Evolutionary conservation across 2,888 invertebrate genomes (phyloP).

Genomic region (Amphipyra tragopoginis): DNA sequence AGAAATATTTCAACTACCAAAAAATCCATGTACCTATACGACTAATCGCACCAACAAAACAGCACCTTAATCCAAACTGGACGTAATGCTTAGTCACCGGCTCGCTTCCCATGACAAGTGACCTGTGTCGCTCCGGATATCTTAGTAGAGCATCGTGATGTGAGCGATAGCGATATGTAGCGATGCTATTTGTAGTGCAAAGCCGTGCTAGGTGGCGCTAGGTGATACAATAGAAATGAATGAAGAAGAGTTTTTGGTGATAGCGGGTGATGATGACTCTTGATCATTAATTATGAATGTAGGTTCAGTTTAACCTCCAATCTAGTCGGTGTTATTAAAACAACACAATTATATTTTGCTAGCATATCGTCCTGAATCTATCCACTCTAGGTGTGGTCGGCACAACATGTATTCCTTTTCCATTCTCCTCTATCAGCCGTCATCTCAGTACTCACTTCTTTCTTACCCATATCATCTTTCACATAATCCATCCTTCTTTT

Average conservation of each 20-base stretch:
- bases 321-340: too few species aligned
- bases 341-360: too few species aligned
- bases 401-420: too few species aligned
- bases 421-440: too few species aligned
- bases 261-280: neutral
- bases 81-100: slow-evolving; percentile 69
- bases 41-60: slow-evolving; percentile 47
- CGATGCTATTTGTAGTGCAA: slow-evolving; percentile 32
- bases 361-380: too few species aligned
- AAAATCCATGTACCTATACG: slow-evolving; percentile 1
- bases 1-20: too few species aligned
- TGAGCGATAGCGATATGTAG: slow-evolving; percentile 45
- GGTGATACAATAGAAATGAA: neutral
- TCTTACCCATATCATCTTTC: too few species aligned
- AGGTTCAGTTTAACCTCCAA: too few species aligned
- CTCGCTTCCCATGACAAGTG: slow-evolving; percentile 76
- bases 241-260: neutral
- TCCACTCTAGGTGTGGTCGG: too few species aligned
- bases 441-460: too few species aligned
- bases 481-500: too few species aligned
- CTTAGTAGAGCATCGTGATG: slow-evolving; percentile 63
- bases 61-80: slow-evolving; percentile 59
- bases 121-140: slow-evolving; percentile 59
- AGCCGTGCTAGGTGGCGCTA: slow-evolving; percentile 29
- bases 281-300: too few species aligned